phyloP scores from a whole-genome alignment of 37 sponge, comb jelly and placozoan genomes.

The Beroe ovata region DNA sequence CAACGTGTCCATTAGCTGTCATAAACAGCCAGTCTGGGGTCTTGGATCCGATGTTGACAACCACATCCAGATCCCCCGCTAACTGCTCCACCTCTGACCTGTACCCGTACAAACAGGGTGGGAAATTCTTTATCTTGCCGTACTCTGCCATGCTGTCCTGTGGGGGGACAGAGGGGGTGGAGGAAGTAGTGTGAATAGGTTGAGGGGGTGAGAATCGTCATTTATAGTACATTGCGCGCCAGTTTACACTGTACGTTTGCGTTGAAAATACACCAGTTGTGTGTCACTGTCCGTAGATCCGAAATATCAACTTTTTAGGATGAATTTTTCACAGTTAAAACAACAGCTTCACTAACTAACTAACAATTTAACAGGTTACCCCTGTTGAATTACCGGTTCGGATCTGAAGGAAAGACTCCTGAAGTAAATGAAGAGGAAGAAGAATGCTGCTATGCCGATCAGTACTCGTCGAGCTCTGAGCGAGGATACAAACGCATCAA shows the following conservation, averaged over 20 bases:
- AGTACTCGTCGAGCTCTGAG: conserved; percentile 1
- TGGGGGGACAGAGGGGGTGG: no score
- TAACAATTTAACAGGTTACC: no score
- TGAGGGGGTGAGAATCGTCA: no score
- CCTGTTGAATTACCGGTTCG: conserved; percentile 32
- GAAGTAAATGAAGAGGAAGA: conserved; percentile 36
- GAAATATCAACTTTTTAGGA: no score
- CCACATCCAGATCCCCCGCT: conserved; percentile 11
- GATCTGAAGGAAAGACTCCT: conserved; percentile 33
- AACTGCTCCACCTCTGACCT: conserved; percentile 1
- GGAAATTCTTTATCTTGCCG: conserved; percentile 10
- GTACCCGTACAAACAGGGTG: conserved; percentile 53
- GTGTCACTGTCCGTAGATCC: no score
- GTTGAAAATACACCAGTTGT: no score
- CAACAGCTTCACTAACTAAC: not conserved
- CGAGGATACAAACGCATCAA: conserved; percentile 8
- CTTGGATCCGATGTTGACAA: conserved; percentile 29
- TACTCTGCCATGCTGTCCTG: not conserved
- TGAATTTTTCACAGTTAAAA: no score
- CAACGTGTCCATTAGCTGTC: conserved; percentile 34
- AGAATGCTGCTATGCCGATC: not conserved
- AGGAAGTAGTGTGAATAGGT: no score
- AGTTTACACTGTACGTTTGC: no score
- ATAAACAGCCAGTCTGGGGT: not conserved
- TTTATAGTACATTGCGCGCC: no score